Evolutionary conservation across 2,888 invertebrate species (phyloP).

Genomic region (Ophion ventricosus): DNA sequence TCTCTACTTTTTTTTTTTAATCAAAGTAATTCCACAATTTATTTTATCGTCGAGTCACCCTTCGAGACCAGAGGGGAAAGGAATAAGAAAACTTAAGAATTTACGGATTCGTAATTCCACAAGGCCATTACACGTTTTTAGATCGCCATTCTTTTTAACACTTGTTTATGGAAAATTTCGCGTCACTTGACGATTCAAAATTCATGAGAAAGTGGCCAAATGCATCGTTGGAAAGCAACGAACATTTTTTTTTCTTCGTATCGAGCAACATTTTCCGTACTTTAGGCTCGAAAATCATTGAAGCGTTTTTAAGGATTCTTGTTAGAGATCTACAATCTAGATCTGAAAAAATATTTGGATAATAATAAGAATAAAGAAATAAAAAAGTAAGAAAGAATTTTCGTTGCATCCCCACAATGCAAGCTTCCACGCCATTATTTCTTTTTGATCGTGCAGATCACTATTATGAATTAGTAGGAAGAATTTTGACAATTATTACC

Average conservation of each 20-base stretch:
- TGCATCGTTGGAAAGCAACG: neutral
- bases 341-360: too few species aligned
- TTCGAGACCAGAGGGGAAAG: conserved; percentile 50
- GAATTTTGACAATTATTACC: neutral
- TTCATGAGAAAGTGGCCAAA: neutral
- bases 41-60: conserved; percentile 73
- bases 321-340: too few species aligned
- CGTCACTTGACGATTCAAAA: conserved; percentile 16
- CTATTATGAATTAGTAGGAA: too few species aligned
- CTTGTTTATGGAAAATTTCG: neutral
- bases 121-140: conserved; percentile 66
- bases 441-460: too few species aligned
- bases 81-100: conserved; percentile 75
- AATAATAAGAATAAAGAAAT: too few species aligned
- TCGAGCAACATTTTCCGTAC: too few species aligned
- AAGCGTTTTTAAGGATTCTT: too few species aligned
- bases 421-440: too few species aligned
- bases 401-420: too few species aligned
- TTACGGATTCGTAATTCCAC: conserved; percentile 70
- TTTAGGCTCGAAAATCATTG: too few species aligned
- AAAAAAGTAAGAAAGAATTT: too few species aligned
- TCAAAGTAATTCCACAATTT: conserved; percentile 77
- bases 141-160: conserved; percentile 21
- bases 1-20: conserved; percentile 73
- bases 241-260: neutral